Evolutionary conservation across 2,888 invertebrate species (phyloP).

Genomic region (Aleiodes leptofemur): DNA sequence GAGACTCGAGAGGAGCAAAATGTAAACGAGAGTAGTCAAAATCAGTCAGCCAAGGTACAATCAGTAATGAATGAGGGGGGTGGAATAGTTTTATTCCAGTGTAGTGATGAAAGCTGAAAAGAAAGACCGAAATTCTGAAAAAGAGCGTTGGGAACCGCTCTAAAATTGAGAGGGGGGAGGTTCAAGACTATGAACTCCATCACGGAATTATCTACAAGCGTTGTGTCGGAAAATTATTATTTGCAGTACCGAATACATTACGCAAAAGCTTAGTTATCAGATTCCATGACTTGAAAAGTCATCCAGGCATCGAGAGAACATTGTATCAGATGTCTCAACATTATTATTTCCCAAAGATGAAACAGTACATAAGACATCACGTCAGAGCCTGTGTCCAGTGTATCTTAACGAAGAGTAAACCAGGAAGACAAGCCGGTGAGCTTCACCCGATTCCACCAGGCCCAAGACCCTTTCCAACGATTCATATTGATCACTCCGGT

Average conservation of each 20-base stretch:
- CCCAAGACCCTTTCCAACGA: constrained; percentile 48
- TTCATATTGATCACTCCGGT: constrained; percentile 55
- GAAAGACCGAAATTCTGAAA: constrained; percentile 1
- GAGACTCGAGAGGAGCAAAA: not conserved
- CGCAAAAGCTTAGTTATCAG: constrained; percentile 50
- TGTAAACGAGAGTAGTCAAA: not conserved
- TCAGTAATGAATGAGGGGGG: constrained; percentile 26
- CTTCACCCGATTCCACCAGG: constrained; percentile 55
- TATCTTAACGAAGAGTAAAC: constrained; percentile 39
- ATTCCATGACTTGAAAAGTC: constrained; percentile 40
- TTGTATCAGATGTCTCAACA: not conserved
- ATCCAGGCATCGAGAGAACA: constrained; percentile 37
- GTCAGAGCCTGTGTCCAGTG: constrained; percentile 54
- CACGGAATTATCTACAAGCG: constrained; percentile 31
- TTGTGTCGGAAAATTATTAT: constrained; percentile 27
- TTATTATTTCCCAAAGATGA: constrained; percentile 28
- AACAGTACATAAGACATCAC: constrained; percentile 30
- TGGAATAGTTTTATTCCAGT: constrained; percentile 17
- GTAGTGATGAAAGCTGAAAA: not conserved
- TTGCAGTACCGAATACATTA: constrained; percentile 43
- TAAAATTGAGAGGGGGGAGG: constrained; percentile 4
- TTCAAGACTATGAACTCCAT: constrained; percentile 30
- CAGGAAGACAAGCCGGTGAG: constrained; percentile 50
- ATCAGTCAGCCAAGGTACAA: constrained; percentile 33
- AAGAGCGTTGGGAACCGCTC: not conserved